Evolutionary conservation across 2,113 vertebrate species (phyloP).

Genomic region (Solenodon paradoxus): DNA sequence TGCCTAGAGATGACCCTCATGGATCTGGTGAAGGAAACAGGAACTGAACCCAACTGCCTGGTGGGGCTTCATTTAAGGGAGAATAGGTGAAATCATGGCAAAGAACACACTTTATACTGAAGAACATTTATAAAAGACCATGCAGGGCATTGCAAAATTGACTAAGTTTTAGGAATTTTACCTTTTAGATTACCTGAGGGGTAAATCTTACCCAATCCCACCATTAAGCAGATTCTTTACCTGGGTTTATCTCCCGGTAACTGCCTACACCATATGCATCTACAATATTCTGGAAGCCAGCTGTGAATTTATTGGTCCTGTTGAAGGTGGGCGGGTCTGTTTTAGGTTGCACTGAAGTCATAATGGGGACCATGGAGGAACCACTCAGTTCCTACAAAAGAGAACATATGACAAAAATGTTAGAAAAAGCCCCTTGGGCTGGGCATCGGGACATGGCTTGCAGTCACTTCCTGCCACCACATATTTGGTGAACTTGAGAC

Average conservation of each 20-base stretch:
- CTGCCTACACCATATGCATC: conserved; percentile 96
- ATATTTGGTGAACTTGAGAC: fast-evolving
- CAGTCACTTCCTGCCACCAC: background rate
- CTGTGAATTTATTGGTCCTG: conserved; percentile 97
- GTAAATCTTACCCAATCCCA: background rate
- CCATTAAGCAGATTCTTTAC: conserved; percentile 72
- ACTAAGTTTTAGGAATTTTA: background rate
- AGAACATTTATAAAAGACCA: background rate
- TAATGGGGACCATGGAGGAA: conserved; percentile 93
- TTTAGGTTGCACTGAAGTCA: conserved; percentile 92
- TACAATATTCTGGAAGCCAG: conserved; percentile 97
- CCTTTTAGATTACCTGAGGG: background rate
- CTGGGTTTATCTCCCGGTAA: conserved; percentile 97
- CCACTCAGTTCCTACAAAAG: conserved; percentile 91
- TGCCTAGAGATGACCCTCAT: background rate
- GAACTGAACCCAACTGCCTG: background rate
- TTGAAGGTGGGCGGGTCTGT: conserved; percentile 97
- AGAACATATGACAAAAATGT: background rate
- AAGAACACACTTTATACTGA: background rate
- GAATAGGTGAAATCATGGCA: background rate
- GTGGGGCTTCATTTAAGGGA: background rate
- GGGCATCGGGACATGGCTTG: background rate
- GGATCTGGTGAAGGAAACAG: background rate
- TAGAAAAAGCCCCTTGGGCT: background rate
- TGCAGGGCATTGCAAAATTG: background rate